Conservation (phyloP, 2,797 vertebrate genomes). For the Hypotaenidia okinawae region DNA sequence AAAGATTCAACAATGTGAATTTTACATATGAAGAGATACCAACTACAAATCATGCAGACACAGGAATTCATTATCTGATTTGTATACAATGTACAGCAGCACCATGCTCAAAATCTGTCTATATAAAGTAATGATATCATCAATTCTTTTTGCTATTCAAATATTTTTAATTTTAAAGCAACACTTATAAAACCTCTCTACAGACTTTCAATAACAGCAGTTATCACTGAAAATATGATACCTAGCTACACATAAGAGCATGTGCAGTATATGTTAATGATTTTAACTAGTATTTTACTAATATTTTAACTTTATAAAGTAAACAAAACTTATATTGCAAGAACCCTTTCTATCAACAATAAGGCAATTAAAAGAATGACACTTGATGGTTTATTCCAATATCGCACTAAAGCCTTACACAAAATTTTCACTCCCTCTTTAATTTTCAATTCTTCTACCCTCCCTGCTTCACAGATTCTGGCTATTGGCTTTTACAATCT, state of each 20-base stretch:
- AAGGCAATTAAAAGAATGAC: slow-evolving; percentile 69
- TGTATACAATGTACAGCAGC: not conserved
- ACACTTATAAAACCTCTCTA: not conserved
- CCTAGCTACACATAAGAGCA: not conserved
- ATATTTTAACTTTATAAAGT: slow-evolving; percentile 41
- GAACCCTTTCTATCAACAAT: slow-evolving; percentile 45
- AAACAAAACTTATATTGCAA: slow-evolving; percentile 35
- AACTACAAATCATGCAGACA: not conserved
- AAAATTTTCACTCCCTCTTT: slow-evolving; percentile 89
- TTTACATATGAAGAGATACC: not conserved
- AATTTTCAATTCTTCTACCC: slow-evolving; percentile 98
- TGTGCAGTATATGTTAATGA: not conserved
- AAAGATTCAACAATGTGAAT: not conserved
- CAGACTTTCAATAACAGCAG: not conserved
- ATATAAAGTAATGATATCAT: not conserved
- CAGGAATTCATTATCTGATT: not conserved
- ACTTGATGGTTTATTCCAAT: slow-evolving; percentile 69
- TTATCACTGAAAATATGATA: not conserved
- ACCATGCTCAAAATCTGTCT: not conserved
- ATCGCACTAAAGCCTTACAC: slow-evolving; percentile 69
- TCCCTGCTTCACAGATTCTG: slow-evolving; percentile 96
- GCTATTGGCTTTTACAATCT: slow-evolving; percentile 99
- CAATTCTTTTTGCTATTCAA: not conserved
- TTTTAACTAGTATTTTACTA: slow-evolving; percentile 38
- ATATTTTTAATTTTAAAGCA: not conserved